A percentile compares a stretch with the other conserved stretches of the same genome.
Conservation (phyloP, 2,797 vertebrate genomes). For the Leucoraja ocellata region DNA sequence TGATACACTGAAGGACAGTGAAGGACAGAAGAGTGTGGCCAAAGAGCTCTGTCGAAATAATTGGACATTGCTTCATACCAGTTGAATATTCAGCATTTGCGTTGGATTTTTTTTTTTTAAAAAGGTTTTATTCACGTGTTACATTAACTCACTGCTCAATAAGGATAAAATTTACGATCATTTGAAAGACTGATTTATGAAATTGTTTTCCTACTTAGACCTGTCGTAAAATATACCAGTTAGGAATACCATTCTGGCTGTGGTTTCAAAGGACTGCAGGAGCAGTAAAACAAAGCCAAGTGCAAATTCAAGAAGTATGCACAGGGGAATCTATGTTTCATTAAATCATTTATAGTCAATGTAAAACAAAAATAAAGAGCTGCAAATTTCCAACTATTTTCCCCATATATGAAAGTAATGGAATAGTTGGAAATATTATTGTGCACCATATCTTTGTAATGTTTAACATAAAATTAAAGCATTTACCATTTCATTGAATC, state of each 20-base stretch:
- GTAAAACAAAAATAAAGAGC: background rate
- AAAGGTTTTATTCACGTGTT: background rate
- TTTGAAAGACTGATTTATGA: slow-evolving; percentile 28
- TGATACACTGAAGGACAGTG: too few relatives aligned
- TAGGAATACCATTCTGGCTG: background rate
- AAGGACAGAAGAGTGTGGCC: too few relatives aligned
- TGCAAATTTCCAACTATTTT: background rate
- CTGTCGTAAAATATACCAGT: background rate
- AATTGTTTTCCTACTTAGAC: slow-evolving; percentile 20
- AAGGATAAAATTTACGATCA: background rate
- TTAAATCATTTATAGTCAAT: background rate
- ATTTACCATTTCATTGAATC: background rate
- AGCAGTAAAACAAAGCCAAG: slow-evolving; percentile 1
- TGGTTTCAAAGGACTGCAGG: background rate
- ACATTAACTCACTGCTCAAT: background rate
- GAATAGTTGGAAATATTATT: background rate
- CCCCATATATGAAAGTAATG: background rate
- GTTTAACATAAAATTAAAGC: background rate
- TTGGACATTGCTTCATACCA: background rate
- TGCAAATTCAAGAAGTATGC: background rate
- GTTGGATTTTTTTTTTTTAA: background rate
- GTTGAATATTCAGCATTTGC: background rate
- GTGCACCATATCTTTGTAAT: background rate
- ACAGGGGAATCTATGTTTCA: background rate
- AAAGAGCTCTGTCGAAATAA: background rate